Evolutionary conservation across 2,797 vertebrate genomes (phyloP), one percentile per base, ranked within the genome.

Genomic region (Arrhamphus sclerolepis): DNA sequence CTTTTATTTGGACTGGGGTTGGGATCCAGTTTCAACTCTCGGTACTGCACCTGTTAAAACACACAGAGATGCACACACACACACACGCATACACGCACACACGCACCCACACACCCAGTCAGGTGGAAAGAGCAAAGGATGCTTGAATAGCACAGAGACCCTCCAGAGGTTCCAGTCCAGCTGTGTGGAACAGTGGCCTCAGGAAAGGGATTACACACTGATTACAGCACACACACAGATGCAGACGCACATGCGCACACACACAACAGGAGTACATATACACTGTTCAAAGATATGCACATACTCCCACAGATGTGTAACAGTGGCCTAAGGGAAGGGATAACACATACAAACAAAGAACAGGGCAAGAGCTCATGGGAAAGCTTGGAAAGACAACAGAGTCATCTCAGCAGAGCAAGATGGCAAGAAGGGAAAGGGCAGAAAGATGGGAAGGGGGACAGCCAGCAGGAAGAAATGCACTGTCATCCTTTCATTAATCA

Each of bases 1-100:
- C 93, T 96, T 92, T 97, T 98, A 92, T 93, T 97, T 22, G 96
- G 96, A 92, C 96, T 98, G 84, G 95, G 95, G 87, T 93, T 95
- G 87, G 93, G 91, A 89, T 98, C 97, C 86, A 91, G 93, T 96
- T 97, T 98, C 95, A 98, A 92, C 87, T 98, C 96, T 85, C 94
- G 94, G 90, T 97, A 98, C 77, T 98, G 97, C 95, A 97, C 95
- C 97, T 99, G 96, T 97, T 97, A 92, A 96, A 97, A 98, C 93
- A 98, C 83, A 93, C 83, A 90, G 26, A 57, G 83, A 89, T 74
- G 90, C 29, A 58, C 73, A 83, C 28, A 49, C 87, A 89, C 81
- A 90, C 83, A 93, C 63, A 86, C 70, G 75, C 31, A 42, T 89
- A 92, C 80, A 88, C 85, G 90, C 72, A 93, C 87, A 94, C 62